phyloP scores from a whole-genome alignment of 1,140 invertebrate genomes.

The Hycleus phaleratus region DNA sequence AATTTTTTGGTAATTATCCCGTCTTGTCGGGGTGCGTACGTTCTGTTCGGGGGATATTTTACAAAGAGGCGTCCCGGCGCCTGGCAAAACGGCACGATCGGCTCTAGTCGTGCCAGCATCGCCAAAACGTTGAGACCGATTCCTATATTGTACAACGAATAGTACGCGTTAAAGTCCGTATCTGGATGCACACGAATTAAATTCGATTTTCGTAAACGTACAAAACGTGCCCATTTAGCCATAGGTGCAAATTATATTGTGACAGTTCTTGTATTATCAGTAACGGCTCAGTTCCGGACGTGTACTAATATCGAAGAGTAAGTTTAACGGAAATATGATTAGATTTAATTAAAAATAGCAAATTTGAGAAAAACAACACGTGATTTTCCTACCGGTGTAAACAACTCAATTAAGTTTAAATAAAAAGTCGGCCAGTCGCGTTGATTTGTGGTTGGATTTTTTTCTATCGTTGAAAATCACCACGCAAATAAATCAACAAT shows the following conservation, averaged over 20 bases:
- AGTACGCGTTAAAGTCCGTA: constrained; percentile 7
- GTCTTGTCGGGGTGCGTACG: neutral
- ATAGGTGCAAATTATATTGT: neutral
- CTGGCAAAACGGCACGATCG: constrained; percentile 6
- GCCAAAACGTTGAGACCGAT: constrained; percentile 1
- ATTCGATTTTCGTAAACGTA: no score
- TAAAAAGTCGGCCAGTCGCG: no score
- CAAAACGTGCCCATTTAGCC: neutral
- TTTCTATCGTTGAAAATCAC: no score
- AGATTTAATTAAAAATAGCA: neutral
- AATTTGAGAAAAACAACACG: constrained; percentile 12
- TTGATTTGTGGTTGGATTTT: no score
- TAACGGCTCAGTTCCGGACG: neutral
- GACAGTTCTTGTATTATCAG: neutral
- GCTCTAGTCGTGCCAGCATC: constrained; percentile 1
- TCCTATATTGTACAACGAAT: neutral
- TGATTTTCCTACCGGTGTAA: neutral
- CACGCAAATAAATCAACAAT: no score
- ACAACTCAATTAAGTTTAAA: no score
- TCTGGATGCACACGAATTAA: neutral
- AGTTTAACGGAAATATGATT: no score
- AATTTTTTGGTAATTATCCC: neutral
- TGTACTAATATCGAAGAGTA: neutral
- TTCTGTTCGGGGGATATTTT: neutral
- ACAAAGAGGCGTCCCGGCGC: neutral